These are phyloP conservation scores for Cylloceria caligata DNA, from an alignment of 2,888 invertebrate species.

Conservation along the genomic window DNA sequence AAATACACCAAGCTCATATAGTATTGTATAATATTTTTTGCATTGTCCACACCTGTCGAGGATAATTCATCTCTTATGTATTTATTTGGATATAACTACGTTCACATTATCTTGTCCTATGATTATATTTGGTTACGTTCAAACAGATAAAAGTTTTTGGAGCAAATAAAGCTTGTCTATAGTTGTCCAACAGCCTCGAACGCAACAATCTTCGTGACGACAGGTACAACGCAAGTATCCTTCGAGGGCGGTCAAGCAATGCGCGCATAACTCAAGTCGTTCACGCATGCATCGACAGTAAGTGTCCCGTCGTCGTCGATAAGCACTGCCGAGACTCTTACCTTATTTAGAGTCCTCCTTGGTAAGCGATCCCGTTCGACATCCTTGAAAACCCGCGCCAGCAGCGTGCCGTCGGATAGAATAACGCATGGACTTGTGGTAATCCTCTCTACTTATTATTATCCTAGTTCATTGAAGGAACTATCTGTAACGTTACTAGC, in stretches of 20 bases:
- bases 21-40: slow-evolving; percentile 1
- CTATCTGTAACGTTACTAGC: neutral
- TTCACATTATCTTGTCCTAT: neutral
- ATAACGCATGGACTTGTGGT: slow-evolving; percentile 23
- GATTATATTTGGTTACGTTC: slow-evolving; percentile 6
- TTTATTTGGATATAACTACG: no score
- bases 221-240: slow-evolving; percentile 23
- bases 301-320: slow-evolving; percentile 34
- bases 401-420: slow-evolving; percentile 9
- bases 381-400: slow-evolving; percentile 7
- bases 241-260: slow-evolving; percentile 47
- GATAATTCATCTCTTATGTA: neutral
- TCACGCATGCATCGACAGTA: slow-evolving; percentile 46
- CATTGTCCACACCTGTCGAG: neutral
- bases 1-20: neutral
- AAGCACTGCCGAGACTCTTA: slow-evolving; percentile 25
- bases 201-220: slow-evolving; percentile 3
- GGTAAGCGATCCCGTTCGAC: slow-evolving; percentile 15
- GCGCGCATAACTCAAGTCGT: slow-evolving; percentile 43
- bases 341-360: slow-evolving; percentile 52
- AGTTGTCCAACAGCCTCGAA: slow-evolving; percentile 17
- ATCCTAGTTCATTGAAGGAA: neutral
- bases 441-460: neutral
- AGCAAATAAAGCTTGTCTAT: neutral
- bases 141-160: slow-evolving; percentile 21